Percentiles rank a stretch among this genome's conserved stretches.
Conservation (phyloP, 2,797 vertebrate species). For the Melanotaenia trifasciata region DNA sequence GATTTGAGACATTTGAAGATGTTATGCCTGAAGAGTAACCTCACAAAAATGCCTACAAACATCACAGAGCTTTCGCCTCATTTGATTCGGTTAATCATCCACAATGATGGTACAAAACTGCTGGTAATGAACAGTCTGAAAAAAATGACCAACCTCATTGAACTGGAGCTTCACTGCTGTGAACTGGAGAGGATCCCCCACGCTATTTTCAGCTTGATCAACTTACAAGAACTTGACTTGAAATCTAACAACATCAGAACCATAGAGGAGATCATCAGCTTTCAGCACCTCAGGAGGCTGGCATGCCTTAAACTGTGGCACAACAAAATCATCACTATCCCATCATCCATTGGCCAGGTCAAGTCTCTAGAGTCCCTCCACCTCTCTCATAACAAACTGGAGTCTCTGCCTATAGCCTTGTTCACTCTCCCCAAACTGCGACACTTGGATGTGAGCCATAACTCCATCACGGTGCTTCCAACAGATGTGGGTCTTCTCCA, state of each 20-base stretch:
- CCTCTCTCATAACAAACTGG: slow-evolving; percentile 96
- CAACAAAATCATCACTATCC: slow-evolving; percentile 96
- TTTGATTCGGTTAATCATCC: slow-evolving; percentile 91
- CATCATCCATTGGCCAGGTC: slow-evolving; percentile 91
- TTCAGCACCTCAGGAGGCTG: slow-evolving; percentile 96
- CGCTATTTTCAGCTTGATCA: slow-evolving; percentile 95
- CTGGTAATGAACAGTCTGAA: slow-evolving; percentile 96
- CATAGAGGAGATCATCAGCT: slow-evolving; percentile 97
- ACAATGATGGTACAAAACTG: slow-evolving; percentile 96
- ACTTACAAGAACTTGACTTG: slow-evolving; percentile 95
- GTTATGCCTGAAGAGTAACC: slow-evolving; percentile 95
- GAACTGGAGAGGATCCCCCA: slow-evolving; percentile 97
- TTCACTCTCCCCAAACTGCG: slow-evolving; percentile 94
- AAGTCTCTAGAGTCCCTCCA: slow-evolving; percentile 94
- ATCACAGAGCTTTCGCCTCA: slow-evolving; percentile 95
- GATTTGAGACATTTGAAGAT: slow-evolving; percentile 93
- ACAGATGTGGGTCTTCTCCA: slow-evolving; percentile 90
- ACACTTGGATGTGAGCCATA: slow-evolving; percentile 92
- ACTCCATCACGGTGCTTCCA: slow-evolving; percentile 90
- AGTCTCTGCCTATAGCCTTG: slow-evolving; percentile 89
- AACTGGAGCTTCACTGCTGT: slow-evolving; percentile 93
- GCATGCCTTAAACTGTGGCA: slow-evolving; percentile 97
- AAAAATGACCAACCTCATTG: slow-evolving; percentile 94
- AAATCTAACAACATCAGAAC: slow-evolving; percentile 95
- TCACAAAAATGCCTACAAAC: slow-evolving; percentile 97